Evolutionary conservation across 2,113 vertebrate genomes (phyloP), one percentile per base, ranked within the genome.

Genomic region (Sapayoa aenigma): DNA sequence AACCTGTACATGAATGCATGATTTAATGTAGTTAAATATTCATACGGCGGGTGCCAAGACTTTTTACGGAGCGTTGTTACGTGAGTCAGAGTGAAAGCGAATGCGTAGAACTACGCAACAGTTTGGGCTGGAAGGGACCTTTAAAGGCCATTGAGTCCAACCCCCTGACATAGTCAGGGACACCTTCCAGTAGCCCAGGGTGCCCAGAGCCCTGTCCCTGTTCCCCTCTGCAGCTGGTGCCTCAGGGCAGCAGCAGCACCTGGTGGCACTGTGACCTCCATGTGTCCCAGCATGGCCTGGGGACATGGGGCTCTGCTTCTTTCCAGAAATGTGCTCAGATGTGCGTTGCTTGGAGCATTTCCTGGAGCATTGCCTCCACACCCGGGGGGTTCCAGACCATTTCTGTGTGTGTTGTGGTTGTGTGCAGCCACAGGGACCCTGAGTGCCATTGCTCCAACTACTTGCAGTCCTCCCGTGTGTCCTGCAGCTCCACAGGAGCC

Each of bases 1-100:
- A 58, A 58, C 22, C 93, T 82, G 66, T 87, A 80, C 79, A 25
- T 44, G 93, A 77, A 37, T 86, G 95, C 95, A 93, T 88, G 96
- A 58, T 44, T 84, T 63, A 16, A 46, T 90, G 82, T 93, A 55
- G 69, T 69, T 88, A 30, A 88, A 50, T 91, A 65, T 82, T 79
- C 31, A 27, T 39, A 3, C 22, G 87, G 59, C 67, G 92, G 86
- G 90, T 94, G 95, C 95, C 93, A 90, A 84, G 94, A 15, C 66
- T 66, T 69, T 12, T n/a, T 31, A 3, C 55, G 69, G 85, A 59
- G 55, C 6, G 3, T 62, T 35, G 2, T 16, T 30, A 8, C 1
- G 33, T 8, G 87, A n/a, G 12, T 49, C 21, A 2, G 35, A 28
- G 74, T 1, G 81, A 42, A 52, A 72, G 78, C 6, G 46, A 62